These are phyloP conservation scores for Balanococcus diminutus DNA, from an alignment of 2,888 invertebrate species.

Conservation along the genomic window DNA sequence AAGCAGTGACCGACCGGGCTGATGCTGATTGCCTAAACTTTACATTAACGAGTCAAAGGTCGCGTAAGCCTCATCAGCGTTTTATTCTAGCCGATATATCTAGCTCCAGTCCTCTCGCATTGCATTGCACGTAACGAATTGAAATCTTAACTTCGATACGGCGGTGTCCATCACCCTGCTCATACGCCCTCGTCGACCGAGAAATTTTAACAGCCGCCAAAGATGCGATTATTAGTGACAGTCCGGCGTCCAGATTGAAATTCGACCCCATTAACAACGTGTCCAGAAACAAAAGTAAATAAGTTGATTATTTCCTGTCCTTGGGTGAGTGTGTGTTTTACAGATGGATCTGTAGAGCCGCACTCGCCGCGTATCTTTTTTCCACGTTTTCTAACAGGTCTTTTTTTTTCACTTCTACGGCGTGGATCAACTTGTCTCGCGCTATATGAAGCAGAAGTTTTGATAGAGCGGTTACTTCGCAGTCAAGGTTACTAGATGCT, in stretches of 20 bases:
- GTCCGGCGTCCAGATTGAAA: background rate
- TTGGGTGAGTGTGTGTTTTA: background rate
- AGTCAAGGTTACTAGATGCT: too few relatives aligned
- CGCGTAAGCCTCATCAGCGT: conserved; percentile 14
- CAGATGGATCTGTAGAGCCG: too few relatives aligned
- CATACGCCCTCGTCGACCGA: background rate
- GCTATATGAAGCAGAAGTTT: too few relatives aligned
- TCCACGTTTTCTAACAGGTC: too few relatives aligned
- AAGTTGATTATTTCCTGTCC: conserved; percentile 34
- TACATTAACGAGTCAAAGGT: conserved; percentile 32
- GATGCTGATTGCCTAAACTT: conserved; percentile 23
- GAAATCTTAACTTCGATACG: background rate
- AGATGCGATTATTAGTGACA: background rate
- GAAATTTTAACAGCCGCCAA: background rate
- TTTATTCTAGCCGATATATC: background rate
- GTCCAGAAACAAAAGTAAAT: conserved; percentile 11
- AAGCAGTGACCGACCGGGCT: background rate
- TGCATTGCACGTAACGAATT: background rate
- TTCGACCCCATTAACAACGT: conserved; percentile 8
- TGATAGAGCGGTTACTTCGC: too few relatives aligned
- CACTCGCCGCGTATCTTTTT: too few relatives aligned
- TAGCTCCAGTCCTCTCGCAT: background rate
- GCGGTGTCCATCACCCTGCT: background rate
- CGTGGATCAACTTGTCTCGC: too few relatives aligned
- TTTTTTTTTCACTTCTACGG: too few relatives aligned